A percentile compares a stretch with the other conserved stretches of the same genome.
phyloP scores from a whole-genome alignment of 2,113 vertebrate species.

The Hirundichthys speculiger region DNA sequence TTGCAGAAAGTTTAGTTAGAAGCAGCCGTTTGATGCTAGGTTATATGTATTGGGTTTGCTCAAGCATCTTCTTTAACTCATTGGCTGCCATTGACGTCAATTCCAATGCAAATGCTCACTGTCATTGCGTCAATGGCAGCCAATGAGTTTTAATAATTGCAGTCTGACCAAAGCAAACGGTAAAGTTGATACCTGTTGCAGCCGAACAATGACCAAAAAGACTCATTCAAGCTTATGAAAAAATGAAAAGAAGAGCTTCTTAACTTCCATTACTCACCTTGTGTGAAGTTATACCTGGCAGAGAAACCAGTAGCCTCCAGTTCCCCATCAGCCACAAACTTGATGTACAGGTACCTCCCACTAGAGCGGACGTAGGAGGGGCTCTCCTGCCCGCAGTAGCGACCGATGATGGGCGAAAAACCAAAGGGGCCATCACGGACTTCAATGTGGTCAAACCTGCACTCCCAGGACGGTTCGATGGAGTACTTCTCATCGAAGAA shows the following conservation, averaged over 20 bases:
- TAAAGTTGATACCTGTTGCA: not conserved
- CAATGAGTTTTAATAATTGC: too few species aligned
- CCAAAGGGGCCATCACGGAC: constrained; percentile 96
- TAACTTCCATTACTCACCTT: constrained; percentile 83
- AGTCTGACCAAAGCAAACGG: not conserved
- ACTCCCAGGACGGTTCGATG: constrained; percentile 98
- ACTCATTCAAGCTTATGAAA: not conserved
- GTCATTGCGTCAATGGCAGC: too few species aligned
- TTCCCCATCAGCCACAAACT: constrained; percentile 96
- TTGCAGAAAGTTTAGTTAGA: too few species aligned
- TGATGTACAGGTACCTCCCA: constrained; percentile 97
- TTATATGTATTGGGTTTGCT: not conserved
- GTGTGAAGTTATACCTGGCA: constrained; percentile 95
- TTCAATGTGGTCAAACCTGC: constrained; percentile 98
- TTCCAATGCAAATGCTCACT: too few species aligned
- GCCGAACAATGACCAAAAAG: not conserved
- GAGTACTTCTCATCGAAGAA: constrained; percentile 95
- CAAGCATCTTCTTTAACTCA: not conserved
- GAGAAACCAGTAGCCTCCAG: constrained; percentile 93
- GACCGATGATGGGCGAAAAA: constrained; percentile 96
- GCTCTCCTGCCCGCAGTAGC: constrained; percentile 94
- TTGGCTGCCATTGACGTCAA: too few species aligned
- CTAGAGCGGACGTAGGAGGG: constrained; percentile 94
- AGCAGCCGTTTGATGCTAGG: too few species aligned
- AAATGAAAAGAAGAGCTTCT: not conserved